Evolutionary conservation across 2,888 invertebrate genomes (phyloP), one percentile per base, ranked within the genome.

Genomic region (Chesias legatella): DNA sequence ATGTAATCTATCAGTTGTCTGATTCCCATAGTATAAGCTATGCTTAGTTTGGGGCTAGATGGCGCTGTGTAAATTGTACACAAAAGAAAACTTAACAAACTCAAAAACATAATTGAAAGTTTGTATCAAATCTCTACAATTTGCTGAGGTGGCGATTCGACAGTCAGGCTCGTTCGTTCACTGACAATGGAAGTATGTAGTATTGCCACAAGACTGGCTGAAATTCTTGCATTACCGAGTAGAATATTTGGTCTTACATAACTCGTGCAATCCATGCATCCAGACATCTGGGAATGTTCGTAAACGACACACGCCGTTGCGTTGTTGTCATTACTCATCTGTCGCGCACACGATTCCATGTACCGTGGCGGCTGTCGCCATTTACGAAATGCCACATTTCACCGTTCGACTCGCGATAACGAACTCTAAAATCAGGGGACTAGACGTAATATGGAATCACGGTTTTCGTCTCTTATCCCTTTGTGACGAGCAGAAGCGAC

Each of bases 241-340:
- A 60, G 62, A 70, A 62, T 65, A 68, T 71, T 64, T 68, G 65
- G 63, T 53, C 66, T 80, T 79, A 70, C 77, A 75, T 83, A 79
- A 73, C 73, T 73, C 60, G 63, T 73, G 68, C 73, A 78, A 78
- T 77, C 67, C 67, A 63, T 71, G 66, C 73, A 72, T 65, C 65
- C 66, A 71, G 71, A 73, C 81, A 85, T 84, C 79, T 83, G 83
- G 73, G 72, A 74, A 64, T 75, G 70, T 73, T 80, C 69, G 67
- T 58, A 74, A 77, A 76, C 73, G 74, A 73, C 73, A 74, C 68
- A 76, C 77, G 74, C 68, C 71, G 64, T 68, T 74, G 73, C 77
- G 75, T 75, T 83, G 81, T 84, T 83, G 82, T 80, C 84, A 86
- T 86, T 85, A 86, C 81, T 88, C 85, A 85, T 85, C 69, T 81